Conservation (phyloP, 1,140 invertebrate genomes). For the Diprion similis region DNA sequence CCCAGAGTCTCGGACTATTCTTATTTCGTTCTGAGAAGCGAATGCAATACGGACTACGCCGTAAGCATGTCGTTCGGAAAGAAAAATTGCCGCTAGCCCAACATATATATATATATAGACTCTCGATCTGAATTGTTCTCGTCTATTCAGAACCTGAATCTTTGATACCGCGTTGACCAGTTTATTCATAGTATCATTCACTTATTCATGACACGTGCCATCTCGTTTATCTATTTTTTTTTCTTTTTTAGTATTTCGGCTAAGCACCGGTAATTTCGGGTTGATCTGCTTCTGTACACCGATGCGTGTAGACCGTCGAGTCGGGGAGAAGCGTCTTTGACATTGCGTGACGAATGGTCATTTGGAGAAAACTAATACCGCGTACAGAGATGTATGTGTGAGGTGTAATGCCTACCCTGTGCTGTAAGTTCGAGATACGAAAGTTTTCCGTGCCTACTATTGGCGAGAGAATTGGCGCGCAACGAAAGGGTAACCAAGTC, state of each 20-base stretch:
- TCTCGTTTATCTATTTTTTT: not conserved
- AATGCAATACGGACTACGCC: not conserved
- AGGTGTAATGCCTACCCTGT: too few species aligned
- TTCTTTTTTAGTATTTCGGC: not conserved
- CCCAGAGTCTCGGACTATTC: not conserved
- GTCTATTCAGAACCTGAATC: not conserved
- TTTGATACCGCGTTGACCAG: not conserved
- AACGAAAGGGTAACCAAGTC: too few species aligned
- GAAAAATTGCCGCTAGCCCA: not conserved
- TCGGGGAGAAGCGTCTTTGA: not conserved
- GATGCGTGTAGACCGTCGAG: not conserved
- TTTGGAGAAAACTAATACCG: conserved; percentile 9
- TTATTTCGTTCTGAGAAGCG: not conserved
- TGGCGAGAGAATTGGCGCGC: not conserved
- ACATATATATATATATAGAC: not conserved
- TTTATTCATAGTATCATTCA: too few species aligned
- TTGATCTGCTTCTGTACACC: not conserved
- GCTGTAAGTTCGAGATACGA: not conserved
- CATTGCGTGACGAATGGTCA: not conserved
- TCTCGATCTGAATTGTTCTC: not conserved
- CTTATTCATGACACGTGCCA: not conserved
- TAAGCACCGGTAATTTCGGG: conserved; percentile 1
- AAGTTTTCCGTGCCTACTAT: not conserved
- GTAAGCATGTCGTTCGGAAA: not conserved
- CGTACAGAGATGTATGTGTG: not conserved